Evolutionary conservation across 2,888 invertebrate species (phyloP).

Genomic region (Apoda limacodes): DNA sequence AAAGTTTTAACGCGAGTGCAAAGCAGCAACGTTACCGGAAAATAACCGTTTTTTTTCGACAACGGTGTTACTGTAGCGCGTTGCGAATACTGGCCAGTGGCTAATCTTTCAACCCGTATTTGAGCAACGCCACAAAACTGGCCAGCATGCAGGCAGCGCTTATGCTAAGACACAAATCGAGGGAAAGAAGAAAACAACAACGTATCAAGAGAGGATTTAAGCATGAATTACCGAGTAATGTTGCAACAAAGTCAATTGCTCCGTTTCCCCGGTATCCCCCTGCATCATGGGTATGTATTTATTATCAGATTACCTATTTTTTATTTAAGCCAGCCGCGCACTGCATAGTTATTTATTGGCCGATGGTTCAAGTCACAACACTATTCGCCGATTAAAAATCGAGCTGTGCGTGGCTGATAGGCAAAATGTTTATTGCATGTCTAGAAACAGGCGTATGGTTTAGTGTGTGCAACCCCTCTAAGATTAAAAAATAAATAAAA

Average conservation of each 20-base stretch:
- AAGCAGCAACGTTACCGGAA: no score
- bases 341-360: no score
- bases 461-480: no score
- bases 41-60: slow-evolving; percentile 7
- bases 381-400: no score
- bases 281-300: slow-evolving; percentile 75
- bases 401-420: no score
- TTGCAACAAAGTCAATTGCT: slow-evolving; percentile 87
- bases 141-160: slow-evolving; percentile 93
- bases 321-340: no score
- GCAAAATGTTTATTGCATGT: no score
- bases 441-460: no score
- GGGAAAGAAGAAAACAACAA: slow-evolving; percentile 85
- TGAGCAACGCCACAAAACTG: slow-evolving; percentile 56
- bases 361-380: no score
- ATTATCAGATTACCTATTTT: no score
- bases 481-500: no score
- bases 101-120: slow-evolving; percentile 36
- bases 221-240: slow-evolving; percentile 86
- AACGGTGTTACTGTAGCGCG: slow-evolving; percentile 15
- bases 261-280: slow-evolving; percentile 91
- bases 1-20: slow-evolving; percentile 17
- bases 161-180: slow-evolving; percentile 91
- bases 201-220: slow-evolving; percentile 79
- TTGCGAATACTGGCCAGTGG: slow-evolving; percentile 22